Evolutionary conservation across 2,113 vertebrate genomes (phyloP), one percentile per base, ranked within the genome.

Genomic region (Laticauda colubrina): DNA sequence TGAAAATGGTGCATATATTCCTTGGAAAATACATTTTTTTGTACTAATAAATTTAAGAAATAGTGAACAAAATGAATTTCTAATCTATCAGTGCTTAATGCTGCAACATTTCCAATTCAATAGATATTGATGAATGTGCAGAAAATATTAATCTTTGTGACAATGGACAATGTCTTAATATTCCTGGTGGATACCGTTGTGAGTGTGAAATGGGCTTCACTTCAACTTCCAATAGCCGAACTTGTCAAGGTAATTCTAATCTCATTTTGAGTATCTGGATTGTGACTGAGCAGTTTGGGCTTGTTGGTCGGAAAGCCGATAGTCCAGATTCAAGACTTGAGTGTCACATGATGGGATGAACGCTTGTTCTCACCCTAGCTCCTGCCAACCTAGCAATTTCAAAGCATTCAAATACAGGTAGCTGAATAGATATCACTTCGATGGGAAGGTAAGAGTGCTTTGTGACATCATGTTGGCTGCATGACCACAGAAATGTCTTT

Each of bases 171-270:
- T 98, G 98, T 94, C 96, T 98, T 94, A 98, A 99, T 1, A 94
- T 97, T 53, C 98, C 98, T 0, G 98, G 98, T 26, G 92, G 97
- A 9, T 98, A 98, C 91, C 97, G 97, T 90, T 98, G 98, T 0
- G 98, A 98, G 89, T 98, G 98, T 94, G 98, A 98, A 94, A 98
- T 98, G 97, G 98, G 98, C 88, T 98, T 98, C 94, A 97, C 97
- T 92, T 97, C 98, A 12, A 93, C 98, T 92, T 94, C 92, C 0
- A 97, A 98, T 96, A 98, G 96, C 95, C 97, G 86, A 69, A 97
- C 98, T 8, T 98, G 98, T 97, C 98, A 98, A 98, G 98, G 98
- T 98, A 95, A 94, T 95, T 93, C 94, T 69, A 91, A 0, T 18
- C 87, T 43, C 18, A 0, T 88, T 95, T 94, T 94, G 93, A 48